Evolutionary conservation across 53 echinoderm and acorn worm species (phyloP).

Genomic region (Echinometra lucunter): DNA sequence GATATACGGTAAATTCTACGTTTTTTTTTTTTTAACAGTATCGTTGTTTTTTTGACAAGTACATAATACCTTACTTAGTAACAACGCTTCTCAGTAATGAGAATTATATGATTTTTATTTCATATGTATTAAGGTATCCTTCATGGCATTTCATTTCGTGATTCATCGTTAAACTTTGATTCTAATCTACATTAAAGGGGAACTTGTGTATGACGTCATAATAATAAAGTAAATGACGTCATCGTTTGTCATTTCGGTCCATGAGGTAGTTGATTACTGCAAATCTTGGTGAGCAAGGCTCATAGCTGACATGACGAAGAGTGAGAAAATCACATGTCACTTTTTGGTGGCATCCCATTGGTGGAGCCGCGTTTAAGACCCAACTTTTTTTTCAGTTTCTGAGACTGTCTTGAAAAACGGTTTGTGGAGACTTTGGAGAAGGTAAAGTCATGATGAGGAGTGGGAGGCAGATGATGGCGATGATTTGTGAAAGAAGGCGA

Average conservation of each 20-base stretch:
- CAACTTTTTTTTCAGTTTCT: not conserved
- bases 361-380: not conserved
- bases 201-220: not conserved
- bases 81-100: too few relatives aligned
- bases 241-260: not conserved
- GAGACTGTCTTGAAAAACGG: too few relatives aligned
- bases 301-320: not conserved
- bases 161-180: too few relatives aligned
- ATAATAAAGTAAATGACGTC: not conserved
- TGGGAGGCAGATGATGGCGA: not conserved
- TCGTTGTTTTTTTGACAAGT: too few relatives aligned
- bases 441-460: not conserved
- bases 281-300: not conserved
- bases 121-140: too few relatives aligned
- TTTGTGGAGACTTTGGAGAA: not conserved
- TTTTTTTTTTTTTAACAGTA: too few relatives aligned
- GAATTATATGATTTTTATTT: too few relatives aligned
- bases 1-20: too few relatives aligned
- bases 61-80: too few relatives aligned
- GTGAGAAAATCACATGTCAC: not conserved
- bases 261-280: not conserved
- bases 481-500: slow-evolving; percentile 41
- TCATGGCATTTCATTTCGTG: too few relatives aligned
- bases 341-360: not conserved
- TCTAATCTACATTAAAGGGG: too few relatives aligned